A percentile compares a stretch with the other conserved stretches of the same genome.
Conservation (phyloP, 2,113 vertebrate species). For the Eonycteris spelaea region DNA sequence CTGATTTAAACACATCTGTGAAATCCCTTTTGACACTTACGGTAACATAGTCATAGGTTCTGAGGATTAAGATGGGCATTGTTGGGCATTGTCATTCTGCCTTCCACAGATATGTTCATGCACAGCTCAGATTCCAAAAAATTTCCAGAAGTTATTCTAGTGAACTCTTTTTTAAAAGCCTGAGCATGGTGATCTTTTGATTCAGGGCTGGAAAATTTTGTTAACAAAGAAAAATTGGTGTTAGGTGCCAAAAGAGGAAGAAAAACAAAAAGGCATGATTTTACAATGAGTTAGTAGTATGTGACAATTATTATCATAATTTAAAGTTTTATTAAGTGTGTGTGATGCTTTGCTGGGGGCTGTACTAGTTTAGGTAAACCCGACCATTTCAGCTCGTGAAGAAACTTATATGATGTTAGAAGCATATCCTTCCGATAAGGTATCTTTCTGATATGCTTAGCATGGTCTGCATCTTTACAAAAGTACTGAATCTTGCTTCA, state of each 20-base stretch:
- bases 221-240: not conserved
- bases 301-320: not conserved
- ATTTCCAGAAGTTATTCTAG: not conserved
- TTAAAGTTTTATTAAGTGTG: not conserved
- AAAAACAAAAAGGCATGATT: not conserved
- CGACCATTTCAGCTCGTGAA: not conserved
- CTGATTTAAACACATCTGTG: not conserved
- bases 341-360: not conserved
- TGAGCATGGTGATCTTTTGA: not conserved
- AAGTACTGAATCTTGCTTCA: conserved; percentile 16
- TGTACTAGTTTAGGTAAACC: not conserved
- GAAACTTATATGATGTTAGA: not conserved
- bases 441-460: not conserved
- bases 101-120: not conserved
- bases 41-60: not conserved
- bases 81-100: not conserved
- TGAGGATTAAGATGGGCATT: not conserved
- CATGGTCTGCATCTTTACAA: not conserved
- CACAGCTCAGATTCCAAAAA: not conserved
- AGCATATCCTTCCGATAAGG: not conserved
- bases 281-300: not conserved
- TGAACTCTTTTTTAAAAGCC: not conserved
- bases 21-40: not conserved
- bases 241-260: not conserved
- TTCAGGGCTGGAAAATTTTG: conserved; percentile 15